Conservation (phyloP, 2,888 invertebrate species). For the Bibio marci region DNA sequence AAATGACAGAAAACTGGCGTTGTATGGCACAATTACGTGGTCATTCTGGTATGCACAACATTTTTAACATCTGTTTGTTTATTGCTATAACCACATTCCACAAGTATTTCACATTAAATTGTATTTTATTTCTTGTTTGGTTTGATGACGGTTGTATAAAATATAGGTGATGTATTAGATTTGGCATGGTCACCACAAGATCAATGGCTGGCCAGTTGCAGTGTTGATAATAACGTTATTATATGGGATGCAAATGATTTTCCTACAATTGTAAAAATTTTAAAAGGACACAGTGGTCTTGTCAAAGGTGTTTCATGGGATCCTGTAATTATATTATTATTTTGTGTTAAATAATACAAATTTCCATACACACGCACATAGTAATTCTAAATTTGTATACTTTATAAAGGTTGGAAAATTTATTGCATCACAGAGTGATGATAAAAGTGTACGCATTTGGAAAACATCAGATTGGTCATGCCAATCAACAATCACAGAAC, state of each 20-base stretch:
- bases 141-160: too few species aligned
- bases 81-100: background rate
- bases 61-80: background rate
- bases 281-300: conserved; percentile 82
- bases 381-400: too few species aligned
- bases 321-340: conserved; percentile 47
- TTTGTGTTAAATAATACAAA: too few species aligned
- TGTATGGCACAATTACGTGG: conserved; percentile 75
- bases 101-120: background rate
- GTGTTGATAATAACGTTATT: conserved; percentile 93
- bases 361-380: too few species aligned
- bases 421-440: conserved; percentile 91
- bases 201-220: conserved; percentile 87
- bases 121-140: too few species aligned
- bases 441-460: conserved; percentile 88
- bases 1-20: conserved; percentile 86
- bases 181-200: conserved; percentile 93
- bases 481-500: conserved; percentile 73
- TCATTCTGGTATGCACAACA: conserved; percentile 47
- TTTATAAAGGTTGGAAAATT: conserved; percentile 73
- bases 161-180: conserved; percentile 69
- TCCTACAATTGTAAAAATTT: conserved; percentile 62
- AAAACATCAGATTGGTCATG: conserved; percentile 88
- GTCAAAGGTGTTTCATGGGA: conserved; percentile 99
- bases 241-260: conserved; percentile 92